phyloP scores from a whole-genome alignment of 2,888 invertebrate species.

The Crematogaster levior region DNA sequence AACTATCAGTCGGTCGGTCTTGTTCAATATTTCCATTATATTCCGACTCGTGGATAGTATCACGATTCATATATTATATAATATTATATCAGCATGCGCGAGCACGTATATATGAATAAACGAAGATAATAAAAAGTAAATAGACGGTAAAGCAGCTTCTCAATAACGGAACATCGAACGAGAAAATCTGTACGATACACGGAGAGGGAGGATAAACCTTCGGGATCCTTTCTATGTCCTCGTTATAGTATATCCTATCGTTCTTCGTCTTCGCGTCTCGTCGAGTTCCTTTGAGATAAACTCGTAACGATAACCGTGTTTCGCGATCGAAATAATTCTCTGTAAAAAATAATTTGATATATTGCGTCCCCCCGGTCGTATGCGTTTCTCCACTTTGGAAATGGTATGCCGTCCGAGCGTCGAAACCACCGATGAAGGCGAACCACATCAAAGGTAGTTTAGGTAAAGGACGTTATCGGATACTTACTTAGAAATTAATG shows the following conservation, averaged over 20 bases:
- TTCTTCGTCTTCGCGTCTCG: slow-evolving; percentile 8
- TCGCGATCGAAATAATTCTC: slow-evolving; percentile 3
- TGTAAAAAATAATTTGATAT: not conserved
- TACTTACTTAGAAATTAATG: slow-evolving; percentile 42
- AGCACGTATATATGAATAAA: slow-evolving; percentile 22
- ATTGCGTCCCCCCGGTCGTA: not conserved
- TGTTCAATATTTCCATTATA: slow-evolving; percentile 21
- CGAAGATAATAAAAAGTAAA: slow-evolving; percentile 46
- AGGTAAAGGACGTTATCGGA: slow-evolving; percentile 37
- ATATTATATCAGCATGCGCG: slow-evolving; percentile 6
- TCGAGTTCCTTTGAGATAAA: slow-evolving; percentile 31
- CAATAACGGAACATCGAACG: slow-evolving; percentile 19
- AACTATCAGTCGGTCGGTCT: not conserved
- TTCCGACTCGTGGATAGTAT: not conserved
- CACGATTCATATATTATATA: slow-evolving; percentile 13
- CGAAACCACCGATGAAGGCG: slow-evolving; percentile 16
- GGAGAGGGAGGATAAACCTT: slow-evolving; percentile 17
- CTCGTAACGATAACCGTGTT: not conserved
- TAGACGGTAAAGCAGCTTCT: slow-evolving; percentile 27
- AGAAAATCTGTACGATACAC: not conserved
- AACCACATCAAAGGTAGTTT: slow-evolving; percentile 35
- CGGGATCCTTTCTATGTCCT: slow-evolving; percentile 27
- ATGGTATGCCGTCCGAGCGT: not conserved
- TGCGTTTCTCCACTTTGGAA: not conserved
- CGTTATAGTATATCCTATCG: slow-evolving; percentile 14